Evolutionary conservation across 1,140 invertebrate species (phyloP).

Genomic region (Anthonomus grandis): DNA sequence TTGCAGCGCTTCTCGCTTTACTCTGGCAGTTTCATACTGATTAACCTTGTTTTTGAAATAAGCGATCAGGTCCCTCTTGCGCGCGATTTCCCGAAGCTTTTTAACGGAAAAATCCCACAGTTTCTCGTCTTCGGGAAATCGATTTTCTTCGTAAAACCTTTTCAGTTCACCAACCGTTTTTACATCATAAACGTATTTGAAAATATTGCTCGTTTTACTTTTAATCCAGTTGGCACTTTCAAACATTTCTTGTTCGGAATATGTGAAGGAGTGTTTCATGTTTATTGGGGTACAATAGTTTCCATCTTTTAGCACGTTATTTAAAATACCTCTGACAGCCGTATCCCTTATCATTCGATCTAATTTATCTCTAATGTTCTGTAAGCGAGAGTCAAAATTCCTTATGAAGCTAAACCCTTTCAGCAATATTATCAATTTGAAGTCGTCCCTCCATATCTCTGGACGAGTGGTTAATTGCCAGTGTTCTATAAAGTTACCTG

Average conservation of each 20-base stretch:
- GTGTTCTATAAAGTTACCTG: slow-evolving; percentile 28
- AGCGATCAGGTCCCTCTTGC: slow-evolving; percentile 24
- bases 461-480: slow-evolving; percentile 34
- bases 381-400: slow-evolving; percentile 17
- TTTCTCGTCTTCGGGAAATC: slow-evolving; percentile 5
- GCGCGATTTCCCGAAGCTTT: slow-evolving; percentile 15
- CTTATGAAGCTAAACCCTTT: slow-evolving; percentile 21
- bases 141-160: slow-evolving; percentile 27
- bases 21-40: slow-evolving; percentile 5
- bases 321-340: slow-evolving; percentile 25
- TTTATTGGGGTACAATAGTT: slow-evolving; percentile 15
- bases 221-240: slow-evolving; percentile 29
- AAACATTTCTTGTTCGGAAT: slow-evolving; percentile 34
- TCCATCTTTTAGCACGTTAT: slow-evolving; percentile 15
- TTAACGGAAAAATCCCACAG: slow-evolving; percentile 32
- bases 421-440: slow-evolving; percentile 24
- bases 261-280: slow-evolving; percentile 7
- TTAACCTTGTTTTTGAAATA: slow-evolving; percentile 19
- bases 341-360: slow-evolving; percentile 21
- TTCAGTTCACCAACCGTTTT: slow-evolving; percentile 19
- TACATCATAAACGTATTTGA: slow-evolving; percentile 29
- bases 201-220: background rate
- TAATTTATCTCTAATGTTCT: slow-evolving; percentile 15
- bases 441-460: slow-evolving; percentile 28
- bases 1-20: slow-evolving; percentile 3